These are phyloP conservation scores for Hemithea aestivaria DNA, from an alignment of 2,888 invertebrate genomes.

Conservation along the genomic window DNA sequence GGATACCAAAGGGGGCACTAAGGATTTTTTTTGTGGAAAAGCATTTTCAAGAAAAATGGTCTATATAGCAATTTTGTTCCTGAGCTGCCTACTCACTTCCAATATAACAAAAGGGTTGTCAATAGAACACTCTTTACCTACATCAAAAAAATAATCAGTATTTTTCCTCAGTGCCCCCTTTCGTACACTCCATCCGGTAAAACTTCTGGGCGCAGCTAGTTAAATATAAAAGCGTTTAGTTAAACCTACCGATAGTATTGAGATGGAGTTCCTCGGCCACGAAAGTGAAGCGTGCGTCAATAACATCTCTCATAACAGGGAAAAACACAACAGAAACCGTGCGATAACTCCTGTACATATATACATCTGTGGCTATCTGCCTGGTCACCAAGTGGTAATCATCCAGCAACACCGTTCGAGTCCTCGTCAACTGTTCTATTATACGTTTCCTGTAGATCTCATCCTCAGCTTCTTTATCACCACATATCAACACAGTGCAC, in stretches of 20 bases:
- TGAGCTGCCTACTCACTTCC: too few relatives aligned
- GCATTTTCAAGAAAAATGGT: too few relatives aligned
- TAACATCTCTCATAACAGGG: slow-evolving; percentile 59
- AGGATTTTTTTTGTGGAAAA: too few relatives aligned
- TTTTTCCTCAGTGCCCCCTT: too few relatives aligned
- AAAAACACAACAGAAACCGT: slow-evolving; percentile 70
- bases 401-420: slow-evolving; percentile 60
- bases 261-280: slow-evolving; percentile 72
- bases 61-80: too few relatives aligned
- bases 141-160: too few relatives aligned
- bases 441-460: slow-evolving; percentile 58
- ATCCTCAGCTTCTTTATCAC: slow-evolving; percentile 58
- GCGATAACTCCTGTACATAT: slow-evolving; percentile 69
- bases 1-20: too few relatives aligned
- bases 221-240: too few relatives aligned
- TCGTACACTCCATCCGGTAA: too few relatives aligned
- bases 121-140: too few relatives aligned
- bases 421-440: slow-evolving; percentile 61
- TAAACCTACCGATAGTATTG: slow-evolving; percentile 67
- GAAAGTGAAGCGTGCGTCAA: slow-evolving; percentile 68
- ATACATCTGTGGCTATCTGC: slow-evolving; percentile 67
- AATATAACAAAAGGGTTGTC: too few relatives aligned
- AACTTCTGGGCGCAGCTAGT: too few relatives aligned
- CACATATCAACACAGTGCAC: slow-evolving; percentile 51
- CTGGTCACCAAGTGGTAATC: slow-evolving; percentile 67